These are phyloP conservation scores for Crotalus tigris DNA, from an alignment of 2,113 vertebrate species.

Conservation along the genomic window DNA sequence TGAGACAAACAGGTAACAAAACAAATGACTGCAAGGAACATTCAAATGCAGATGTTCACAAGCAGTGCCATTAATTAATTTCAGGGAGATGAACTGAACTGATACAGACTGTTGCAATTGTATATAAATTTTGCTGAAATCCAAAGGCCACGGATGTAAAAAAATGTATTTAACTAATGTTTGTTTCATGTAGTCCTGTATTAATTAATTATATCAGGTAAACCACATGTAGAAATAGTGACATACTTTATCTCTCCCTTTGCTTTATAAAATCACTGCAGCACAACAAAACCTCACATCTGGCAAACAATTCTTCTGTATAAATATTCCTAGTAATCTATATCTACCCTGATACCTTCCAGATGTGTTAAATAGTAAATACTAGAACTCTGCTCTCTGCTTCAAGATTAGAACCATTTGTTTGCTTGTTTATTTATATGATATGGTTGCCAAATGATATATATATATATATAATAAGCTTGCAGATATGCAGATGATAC, in stretches of 20 bases:
- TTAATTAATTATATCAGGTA: neutral
- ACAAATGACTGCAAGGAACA: neutral
- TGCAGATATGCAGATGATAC: no score
- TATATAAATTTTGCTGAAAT: neutral
- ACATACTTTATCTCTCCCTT: neutral
- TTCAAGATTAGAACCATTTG: neutral
- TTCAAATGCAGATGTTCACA: neutral
- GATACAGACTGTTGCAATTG: neutral
- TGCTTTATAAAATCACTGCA: neutral
- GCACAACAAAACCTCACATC: neutral
- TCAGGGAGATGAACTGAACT: neutral
- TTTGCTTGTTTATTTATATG: neutral
- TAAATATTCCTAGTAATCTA: neutral
- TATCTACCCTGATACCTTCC: neutral
- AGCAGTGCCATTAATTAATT: neutral
- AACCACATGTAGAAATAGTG: neutral
- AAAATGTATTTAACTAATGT: neutral
- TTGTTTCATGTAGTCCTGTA: neutral
- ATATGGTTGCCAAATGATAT: neutral
- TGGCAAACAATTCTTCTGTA: neutral
- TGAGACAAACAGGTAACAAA: neutral
- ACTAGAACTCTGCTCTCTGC: neutral
- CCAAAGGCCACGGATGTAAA: neutral
- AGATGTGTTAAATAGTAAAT: neutral
- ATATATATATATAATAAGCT: no score